Conservation (phyloP, 2,113 vertebrate genomes). For the Cepphus grylle region DNA sequence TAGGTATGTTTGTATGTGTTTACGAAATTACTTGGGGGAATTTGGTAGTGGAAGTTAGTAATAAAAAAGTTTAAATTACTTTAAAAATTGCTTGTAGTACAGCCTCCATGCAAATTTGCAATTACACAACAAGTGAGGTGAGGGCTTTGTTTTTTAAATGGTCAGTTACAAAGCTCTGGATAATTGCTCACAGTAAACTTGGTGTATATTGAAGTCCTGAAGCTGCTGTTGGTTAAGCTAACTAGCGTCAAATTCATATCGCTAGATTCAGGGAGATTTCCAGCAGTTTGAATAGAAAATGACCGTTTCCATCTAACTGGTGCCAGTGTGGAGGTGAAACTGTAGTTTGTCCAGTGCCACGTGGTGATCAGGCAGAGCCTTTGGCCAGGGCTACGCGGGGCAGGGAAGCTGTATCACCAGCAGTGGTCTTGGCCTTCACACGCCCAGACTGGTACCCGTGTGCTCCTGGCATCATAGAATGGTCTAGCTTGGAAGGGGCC, state of each 20-base stretch:
- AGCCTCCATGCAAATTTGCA: neutral
- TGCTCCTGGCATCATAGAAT: neutral
- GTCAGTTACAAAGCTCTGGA: neutral
- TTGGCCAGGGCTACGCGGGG: rapidly evolving
- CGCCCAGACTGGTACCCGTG: rapidly evolving
- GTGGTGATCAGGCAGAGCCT: neutral
- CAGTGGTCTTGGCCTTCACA: neutral
- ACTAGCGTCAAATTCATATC: neutral
- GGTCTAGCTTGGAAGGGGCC: too few species aligned
- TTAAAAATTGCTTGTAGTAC: neutral
- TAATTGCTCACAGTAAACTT: neutral
- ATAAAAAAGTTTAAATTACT: neutral
- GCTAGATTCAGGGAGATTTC: neutral
- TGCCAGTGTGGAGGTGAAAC: neutral
- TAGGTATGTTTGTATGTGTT: neutral
- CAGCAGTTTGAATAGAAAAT: neutral
- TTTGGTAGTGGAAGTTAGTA: neutral
- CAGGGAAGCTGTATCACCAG: neutral
- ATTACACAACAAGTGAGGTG: neutral
- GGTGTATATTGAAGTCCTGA: neutral
- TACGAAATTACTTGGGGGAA: neutral
- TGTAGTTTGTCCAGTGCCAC: rapidly evolving
- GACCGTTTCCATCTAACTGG: neutral
- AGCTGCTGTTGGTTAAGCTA: neutral
- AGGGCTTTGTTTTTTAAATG: neutral